Conservation (phyloP, 2,888 invertebrate genomes). For the Euzophera pinguis region DNA sequence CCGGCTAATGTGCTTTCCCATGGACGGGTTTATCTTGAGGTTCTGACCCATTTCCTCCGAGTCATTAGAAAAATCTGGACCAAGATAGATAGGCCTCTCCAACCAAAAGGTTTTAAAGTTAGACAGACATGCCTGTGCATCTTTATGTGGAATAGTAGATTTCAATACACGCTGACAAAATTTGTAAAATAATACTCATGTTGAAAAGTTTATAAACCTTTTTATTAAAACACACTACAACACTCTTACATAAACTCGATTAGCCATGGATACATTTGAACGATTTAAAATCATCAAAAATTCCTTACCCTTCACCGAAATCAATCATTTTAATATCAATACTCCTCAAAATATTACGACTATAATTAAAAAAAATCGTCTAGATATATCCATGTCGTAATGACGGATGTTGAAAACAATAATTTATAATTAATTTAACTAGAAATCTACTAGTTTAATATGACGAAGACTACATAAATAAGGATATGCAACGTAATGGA, state of each 20-base stretch:
- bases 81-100: too few relatives aligned
- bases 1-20: too few relatives aligned
- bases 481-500: conserved; percentile 1
- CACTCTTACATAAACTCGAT: conserved; percentile 38
- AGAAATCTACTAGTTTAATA: not conserved
- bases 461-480: not conserved
- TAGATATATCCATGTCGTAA: conserved; percentile 6
- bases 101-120: too few relatives aligned
- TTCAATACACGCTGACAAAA: not conserved
- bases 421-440: not conserved
- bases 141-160: too few relatives aligned
- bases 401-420: not conserved
- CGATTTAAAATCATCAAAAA: conserved; percentile 18
- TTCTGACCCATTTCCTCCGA: too few relatives aligned
- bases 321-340: not conserved
- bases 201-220: conserved; percentile 48
- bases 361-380: conserved; percentile 9
- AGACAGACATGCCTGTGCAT: too few relatives aligned
- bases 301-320: not conserved
- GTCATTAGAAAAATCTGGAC: too few relatives aligned
- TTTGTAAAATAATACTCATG: conserved; percentile 15
- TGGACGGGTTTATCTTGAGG: too few relatives aligned
- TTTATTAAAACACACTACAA: conserved; percentile 57
- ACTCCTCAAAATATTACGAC: too few relatives aligned
- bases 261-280: conserved; percentile 26